These are phyloP conservation scores for Aporrectodea caliginosa DNA, from an alignment of 1,140 invertebrate genomes.

Conservation along the genomic window DNA sequence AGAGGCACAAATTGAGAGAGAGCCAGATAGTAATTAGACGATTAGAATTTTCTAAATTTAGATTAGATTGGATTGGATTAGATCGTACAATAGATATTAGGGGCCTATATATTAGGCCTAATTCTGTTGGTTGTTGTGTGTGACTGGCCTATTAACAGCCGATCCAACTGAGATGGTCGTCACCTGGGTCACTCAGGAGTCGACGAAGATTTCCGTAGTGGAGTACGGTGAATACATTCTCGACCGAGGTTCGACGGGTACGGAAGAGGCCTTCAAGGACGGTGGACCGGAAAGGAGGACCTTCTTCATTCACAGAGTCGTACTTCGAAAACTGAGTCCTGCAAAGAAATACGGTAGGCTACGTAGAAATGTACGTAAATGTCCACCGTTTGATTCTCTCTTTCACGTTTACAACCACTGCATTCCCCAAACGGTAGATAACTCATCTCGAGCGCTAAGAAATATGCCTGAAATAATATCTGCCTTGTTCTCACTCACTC, in stretches of 20 bases:
- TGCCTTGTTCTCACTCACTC: no score
- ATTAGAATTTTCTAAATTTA: no score
- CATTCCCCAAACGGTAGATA: no score
- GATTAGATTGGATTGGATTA: no score
- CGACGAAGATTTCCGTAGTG: slow-evolving; percentile 66
- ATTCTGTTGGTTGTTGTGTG: no score
- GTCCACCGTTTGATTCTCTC: no score
- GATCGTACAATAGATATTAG: neutral
- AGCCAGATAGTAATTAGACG: no score
- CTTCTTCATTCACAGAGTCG: slow-evolving; percentile 75
- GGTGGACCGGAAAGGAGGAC: slow-evolving; percentile 63
- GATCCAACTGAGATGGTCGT: slow-evolving; percentile 68
- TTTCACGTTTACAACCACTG: no score
- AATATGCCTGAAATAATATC: neutral
- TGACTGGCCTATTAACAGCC: neutral
- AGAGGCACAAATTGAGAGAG: no score
- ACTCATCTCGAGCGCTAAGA: no score
- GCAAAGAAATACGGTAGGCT: slow-evolving; percentile 63
- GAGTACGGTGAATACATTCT: slow-evolving; percentile 67
- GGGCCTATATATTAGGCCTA: neutral
- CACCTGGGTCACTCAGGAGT: slow-evolving; percentile 74
- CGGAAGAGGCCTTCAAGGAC: slow-evolving; percentile 68
- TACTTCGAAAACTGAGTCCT: slow-evolving; percentile 59
- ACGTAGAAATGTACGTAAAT: no score
- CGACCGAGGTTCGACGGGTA: slow-evolving; percentile 56